These are phyloP conservation scores for Acanthiza pusilla DNA, from an alignment of 2,797 vertebrate species.

Conservation along the genomic window DNA sequence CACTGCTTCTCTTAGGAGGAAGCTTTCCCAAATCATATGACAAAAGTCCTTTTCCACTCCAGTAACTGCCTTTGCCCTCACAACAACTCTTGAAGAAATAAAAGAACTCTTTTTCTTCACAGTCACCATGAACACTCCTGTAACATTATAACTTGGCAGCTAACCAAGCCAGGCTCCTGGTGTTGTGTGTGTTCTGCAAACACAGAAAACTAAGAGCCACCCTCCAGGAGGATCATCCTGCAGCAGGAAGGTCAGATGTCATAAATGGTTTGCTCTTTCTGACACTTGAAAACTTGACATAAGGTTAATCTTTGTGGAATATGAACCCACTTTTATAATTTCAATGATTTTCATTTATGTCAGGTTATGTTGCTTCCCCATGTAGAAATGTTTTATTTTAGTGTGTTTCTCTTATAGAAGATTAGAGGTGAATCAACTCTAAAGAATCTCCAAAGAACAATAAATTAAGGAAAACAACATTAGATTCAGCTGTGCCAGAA, in stretches of 20 bases:
- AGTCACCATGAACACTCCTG: not conserved
- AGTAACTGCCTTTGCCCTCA: not conserved
- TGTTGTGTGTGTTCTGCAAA: not conserved
- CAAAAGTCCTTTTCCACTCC: not conserved
- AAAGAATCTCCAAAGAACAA: not conserved
- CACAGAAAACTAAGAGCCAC: not conserved
- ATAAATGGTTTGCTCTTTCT: not conserved
- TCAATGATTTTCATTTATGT: not conserved
- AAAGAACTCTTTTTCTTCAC: not conserved
- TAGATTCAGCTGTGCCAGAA: not conserved
- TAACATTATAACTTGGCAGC: not conserved
- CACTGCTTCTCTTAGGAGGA: not conserved
- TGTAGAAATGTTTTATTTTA: not conserved
- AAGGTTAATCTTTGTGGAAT: not conserved
- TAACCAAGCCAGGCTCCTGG: not conserved
- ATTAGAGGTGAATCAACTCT: not conserved
- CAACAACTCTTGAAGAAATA: not conserved
- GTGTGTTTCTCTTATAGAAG: not conserved
- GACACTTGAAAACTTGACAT: not conserved
- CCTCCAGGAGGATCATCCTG: not conserved
- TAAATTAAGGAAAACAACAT: not conserved
- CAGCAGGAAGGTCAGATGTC: not conserved
- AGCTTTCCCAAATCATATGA: not conserved
- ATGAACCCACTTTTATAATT: not conserved
- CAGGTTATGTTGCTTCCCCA: not conserved